Evolutionary conservation across 2,888 invertebrate genomes (phyloP), one percentile per base, ranked within the genome.

Genomic region (Microchrysa polita): DNA sequence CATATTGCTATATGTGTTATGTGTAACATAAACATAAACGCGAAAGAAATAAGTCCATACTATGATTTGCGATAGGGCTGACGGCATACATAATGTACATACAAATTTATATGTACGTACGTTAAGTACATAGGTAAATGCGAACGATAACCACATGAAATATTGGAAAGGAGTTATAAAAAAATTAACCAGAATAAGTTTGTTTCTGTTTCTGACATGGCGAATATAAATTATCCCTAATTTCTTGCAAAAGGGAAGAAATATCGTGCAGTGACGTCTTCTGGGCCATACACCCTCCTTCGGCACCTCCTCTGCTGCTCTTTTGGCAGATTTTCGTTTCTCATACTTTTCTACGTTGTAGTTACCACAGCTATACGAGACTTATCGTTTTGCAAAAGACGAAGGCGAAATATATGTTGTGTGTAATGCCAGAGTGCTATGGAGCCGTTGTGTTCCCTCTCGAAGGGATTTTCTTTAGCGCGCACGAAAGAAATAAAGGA

Each of bases 101-200:
- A 61, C 67, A 60, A n/a, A n/a, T n/a, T n/a, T n/a, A n/a, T n/a
- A n/a, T n/a, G n/a, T n/a, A n/a, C n/a, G n/a, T n/a, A n/a, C n/a
- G n/a, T n/a, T n/a, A n/a, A n/a, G n/a, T n/a, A n/a, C n/a, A n/a
- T n/a, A n/a, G n/a, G n/a, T n/a, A n/a, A n/a, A n/a, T 72, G 71
- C 67, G 59, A 72, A 67, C 74, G 75, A 75, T 75, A 74, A 75
- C 75, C 74, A 57, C 75, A 75, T 74, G 72, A 75, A 75, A 75
- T 75, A 75, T 75, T 55, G 74, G 71, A 52, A 72, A 67, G 57
- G 20, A 69, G 67, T 73, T 67, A 75, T 74, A 75, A 75, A 75
- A 73, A 75, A 75, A 73, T 74, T 75, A 73, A 73, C 73, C 73
- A 55, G 55, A 65, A 42, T 67, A 65, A 73, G 73, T 73, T 73